Evolutionary conservation across 64 coral and sea anemone genomes (phyloP), one percentile per base, ranked within the genome.

Genomic region (Actinia tenebrosa): DNA sequence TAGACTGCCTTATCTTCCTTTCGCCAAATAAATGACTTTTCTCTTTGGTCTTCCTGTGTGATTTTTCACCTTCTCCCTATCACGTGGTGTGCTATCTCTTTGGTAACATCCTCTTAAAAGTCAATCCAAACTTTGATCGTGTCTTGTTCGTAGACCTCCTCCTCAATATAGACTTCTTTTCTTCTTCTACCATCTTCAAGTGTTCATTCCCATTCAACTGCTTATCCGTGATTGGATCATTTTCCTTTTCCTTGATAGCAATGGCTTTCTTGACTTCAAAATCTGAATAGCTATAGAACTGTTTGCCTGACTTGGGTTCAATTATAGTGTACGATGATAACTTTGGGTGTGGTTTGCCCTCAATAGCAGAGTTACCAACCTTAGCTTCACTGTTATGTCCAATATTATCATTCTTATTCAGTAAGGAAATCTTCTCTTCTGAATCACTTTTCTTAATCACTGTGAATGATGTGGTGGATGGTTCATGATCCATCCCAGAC

Each of bases 121-220:
- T 87, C 44, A 83, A 37, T 87, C 90, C 90, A 47, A 92, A 87
- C 78, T 80, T 87, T 54, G 77, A 54, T 18, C 79, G 58, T 10
- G 84, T 68, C 80, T 84, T 87, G 20, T 83, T 92, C 0, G 61
- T 52, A 17, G 90, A 87, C 10, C 85, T 85, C 27, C 86, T 85
- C 56, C 13, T 85, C 2, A 85, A 13, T 15, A 54, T 27, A 7
- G 83, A 22, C 20, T 64, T 64, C 52, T 46, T 85, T 61, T 85
- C 56, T 23, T 83, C 54, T 16, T 53, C 80, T 19, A 83, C 15
- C 46, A 83, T 5, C 3, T 2, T 83, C 1, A 19, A 16, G 16
- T 52, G 80, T 10, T 85, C 83, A 10, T 85, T 83, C 3, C 16
- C 14, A 14, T 75, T 14, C 30, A 37, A 37, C 30, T 37, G 30